phyloP scores from a whole-genome alignment of 2,797 vertebrate genomes.

The Phoebastria nigripes region DNA sequence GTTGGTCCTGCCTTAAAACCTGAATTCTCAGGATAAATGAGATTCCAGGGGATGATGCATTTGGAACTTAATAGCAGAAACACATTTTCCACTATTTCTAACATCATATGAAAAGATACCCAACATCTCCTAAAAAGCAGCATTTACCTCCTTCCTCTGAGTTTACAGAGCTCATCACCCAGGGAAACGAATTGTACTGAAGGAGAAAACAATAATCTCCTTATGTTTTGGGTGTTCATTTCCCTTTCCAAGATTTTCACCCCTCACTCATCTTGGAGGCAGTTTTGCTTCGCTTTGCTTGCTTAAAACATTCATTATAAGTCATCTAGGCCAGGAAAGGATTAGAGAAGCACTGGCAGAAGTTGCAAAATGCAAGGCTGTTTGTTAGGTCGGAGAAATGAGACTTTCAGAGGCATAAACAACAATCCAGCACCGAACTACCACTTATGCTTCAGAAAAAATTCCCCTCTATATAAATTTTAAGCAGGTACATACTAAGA shows the following conservation, averaged over 20 bases:
- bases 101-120: neutral
- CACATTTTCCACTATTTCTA: neutral
- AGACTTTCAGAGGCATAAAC: conserved; percentile 27
- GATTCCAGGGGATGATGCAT: neutral
- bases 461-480: neutral
- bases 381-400: conserved; percentile 12
- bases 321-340: conserved; percentile 52
- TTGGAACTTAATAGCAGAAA: neutral
- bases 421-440: neutral
- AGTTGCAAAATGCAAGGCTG: conserved; percentile 16
- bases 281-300: conserved; percentile 32
- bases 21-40: neutral
- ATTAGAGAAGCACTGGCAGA: conserved; percentile 54
- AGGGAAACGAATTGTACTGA: conserved; percentile 42
- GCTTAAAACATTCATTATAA: conserved; percentile 48
- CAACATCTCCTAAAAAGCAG: neutral
- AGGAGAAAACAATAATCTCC: conserved; percentile 60
- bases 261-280: conserved; percentile 11
- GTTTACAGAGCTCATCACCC: conserved; percentile 25
- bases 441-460: neutral
- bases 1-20: neutral
- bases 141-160: neutral
- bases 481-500: neutral
- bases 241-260: conserved; percentile 53
- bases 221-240: conserved; percentile 30